Percentiles rank a stretch among this genome's conserved stretches.
Evolutionary conservation across 1,140 invertebrate species (phyloP).

Genomic region (Pogonomyrmex californicus): DNA sequence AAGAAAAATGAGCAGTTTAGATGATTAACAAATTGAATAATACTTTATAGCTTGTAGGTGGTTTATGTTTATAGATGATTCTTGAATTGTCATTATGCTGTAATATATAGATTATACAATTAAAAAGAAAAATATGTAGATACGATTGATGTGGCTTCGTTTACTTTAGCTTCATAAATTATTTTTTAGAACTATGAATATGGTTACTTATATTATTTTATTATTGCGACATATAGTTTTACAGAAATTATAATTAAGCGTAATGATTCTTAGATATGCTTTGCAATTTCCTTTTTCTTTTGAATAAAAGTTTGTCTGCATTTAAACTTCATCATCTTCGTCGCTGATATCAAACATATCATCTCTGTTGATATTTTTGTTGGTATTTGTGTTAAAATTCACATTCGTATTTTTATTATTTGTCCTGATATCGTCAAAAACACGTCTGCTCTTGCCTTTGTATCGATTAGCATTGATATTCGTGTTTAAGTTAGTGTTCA

Average conservation of each 20-base stretch:
- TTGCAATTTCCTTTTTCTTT: not conserved
- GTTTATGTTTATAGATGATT: too few relatives aligned
- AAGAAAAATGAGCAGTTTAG: too few relatives aligned
- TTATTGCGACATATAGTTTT: conserved; percentile 12
- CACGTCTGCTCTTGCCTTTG: not conserved
- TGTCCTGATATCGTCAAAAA: not conserved
- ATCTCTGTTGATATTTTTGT: not conserved
- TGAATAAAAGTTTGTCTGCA: not conserved
- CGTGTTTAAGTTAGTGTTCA: not conserved
- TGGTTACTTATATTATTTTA: conserved; percentile 14
- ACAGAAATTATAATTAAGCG: not conserved
- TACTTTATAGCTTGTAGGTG: too few relatives aligned
- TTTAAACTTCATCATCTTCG: not conserved
- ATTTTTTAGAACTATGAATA: too few relatives aligned
- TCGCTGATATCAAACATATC: not conserved
- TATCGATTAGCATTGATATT: not conserved
- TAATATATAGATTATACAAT: too few relatives aligned
- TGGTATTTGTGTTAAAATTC: not conserved
- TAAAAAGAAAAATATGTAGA: too few relatives aligned
- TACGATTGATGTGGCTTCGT: not conserved
- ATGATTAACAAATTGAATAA: too few relatives aligned
- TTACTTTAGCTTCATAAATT: not conserved
- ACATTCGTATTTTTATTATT: not conserved
- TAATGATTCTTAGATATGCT: not conserved
- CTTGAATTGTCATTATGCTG: too few relatives aligned